Conservation (phyloP, 2,888 invertebrate species). For the Tipula confusa region DNA sequence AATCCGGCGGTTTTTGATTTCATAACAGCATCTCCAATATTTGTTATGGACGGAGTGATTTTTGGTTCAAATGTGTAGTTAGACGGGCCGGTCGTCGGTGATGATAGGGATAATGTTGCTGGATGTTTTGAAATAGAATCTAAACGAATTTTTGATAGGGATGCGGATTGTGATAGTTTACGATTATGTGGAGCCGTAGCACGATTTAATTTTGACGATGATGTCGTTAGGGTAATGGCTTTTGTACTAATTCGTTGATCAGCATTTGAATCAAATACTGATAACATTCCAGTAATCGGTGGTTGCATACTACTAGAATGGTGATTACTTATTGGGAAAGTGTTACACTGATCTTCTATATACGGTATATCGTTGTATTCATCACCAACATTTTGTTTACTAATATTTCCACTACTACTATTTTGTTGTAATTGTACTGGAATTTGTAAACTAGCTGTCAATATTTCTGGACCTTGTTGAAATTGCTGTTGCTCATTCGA, state of each 20-base stretch:
- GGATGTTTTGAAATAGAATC: background rate
- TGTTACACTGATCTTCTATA: constrained; percentile 52
- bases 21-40: constrained; percentile 62
- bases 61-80: constrained; percentile 40
- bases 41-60: constrained; percentile 57
- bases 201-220: constrained; percentile 35
- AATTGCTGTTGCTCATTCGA: background rate
- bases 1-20: constrained; percentile 65
- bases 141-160: background rate
- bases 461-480: constrained; percentile 55
- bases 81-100: background rate
- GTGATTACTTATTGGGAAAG: background rate
- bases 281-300: constrained; percentile 36
- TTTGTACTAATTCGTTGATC: constrained; percentile 34
- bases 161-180: constrained; percentile 12
- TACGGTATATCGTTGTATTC: constrained; percentile 59
- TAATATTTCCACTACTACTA: constrained; percentile 35
- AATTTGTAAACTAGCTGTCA: constrained; percentile 77
- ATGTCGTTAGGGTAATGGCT: constrained; percentile 35
- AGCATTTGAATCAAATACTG: constrained; percentile 34
- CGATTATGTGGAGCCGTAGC: background rate
- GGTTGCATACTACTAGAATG: constrained; percentile 31
- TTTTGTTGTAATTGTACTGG: constrained; percentile 50
- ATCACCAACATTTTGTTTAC: constrained; percentile 30
- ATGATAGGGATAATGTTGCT: background rate